Evolutionary conservation across 2,113 vertebrate species (phyloP).

Genomic region (Mugil cephalus): DNA sequence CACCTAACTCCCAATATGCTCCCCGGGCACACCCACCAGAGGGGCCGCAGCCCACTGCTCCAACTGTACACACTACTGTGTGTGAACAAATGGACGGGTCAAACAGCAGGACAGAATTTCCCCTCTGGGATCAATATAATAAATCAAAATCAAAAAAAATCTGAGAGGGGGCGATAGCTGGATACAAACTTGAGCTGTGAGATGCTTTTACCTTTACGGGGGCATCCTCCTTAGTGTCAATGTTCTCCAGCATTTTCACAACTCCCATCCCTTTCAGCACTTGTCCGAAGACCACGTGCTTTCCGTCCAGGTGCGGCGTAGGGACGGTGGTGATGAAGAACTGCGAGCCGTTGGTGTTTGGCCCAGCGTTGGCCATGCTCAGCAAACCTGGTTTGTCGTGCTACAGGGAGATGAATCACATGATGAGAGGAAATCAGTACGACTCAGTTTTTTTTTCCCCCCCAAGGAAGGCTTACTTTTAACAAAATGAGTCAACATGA

Average conservation of each 20-base stretch:
- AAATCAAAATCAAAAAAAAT: too few relatives aligned
- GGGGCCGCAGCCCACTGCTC: too few relatives aligned
- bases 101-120: too few relatives aligned
- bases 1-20: too few relatives aligned
- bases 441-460: too few relatives aligned
- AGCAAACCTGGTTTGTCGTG: constrained; percentile 92
- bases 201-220: constrained; percentile 79
- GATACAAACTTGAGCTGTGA: not conserved
- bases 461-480: too few relatives aligned
- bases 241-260: constrained; percentile 89
- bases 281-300: constrained; percentile 96
- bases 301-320: constrained; percentile 93
- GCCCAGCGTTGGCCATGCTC: constrained; percentile 97
- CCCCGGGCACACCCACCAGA: too few relatives aligned
- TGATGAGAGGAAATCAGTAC: not conserved
- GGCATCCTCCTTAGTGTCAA: constrained; percentile 89
- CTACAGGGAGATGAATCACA: constrained; percentile 69
- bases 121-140: too few relatives aligned
- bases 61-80: too few relatives aligned
- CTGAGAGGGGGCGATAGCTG: too few relatives aligned
- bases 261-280: constrained; percentile 93
- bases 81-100: too few relatives aligned
- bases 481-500: too few relatives aligned
- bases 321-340: constrained; percentile 97
- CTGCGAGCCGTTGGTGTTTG: constrained; percentile 95